These are phyloP conservation scores for Hybognathus amarus DNA, from an alignment of 2,797 vertebrate genomes.

Conservation along the genomic window DNA sequence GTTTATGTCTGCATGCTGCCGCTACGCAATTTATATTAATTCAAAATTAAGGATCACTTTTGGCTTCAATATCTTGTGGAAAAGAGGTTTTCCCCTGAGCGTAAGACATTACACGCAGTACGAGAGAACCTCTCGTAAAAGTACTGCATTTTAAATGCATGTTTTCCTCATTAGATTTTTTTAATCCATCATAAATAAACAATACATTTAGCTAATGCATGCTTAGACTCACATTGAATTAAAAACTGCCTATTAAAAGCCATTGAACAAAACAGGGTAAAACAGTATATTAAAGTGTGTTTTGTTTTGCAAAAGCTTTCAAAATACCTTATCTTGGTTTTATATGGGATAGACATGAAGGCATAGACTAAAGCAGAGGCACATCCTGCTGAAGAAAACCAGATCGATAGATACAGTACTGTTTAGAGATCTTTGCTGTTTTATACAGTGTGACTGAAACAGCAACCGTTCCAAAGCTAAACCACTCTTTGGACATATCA, in stretches of 20 bases:
- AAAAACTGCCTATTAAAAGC: background rate
- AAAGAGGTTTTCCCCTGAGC: no score
- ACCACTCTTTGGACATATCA: constrained; percentile 37
- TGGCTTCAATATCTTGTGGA: no score
- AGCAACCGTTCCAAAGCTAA: constrained; percentile 31
- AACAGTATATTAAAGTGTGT: background rate
- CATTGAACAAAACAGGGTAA: background rate
- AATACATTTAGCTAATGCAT: background rate
- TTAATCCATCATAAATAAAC: background rate
- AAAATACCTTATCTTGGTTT: background rate
- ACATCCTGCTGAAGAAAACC: constrained; percentile 18
- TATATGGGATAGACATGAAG: background rate
- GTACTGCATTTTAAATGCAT: background rate
- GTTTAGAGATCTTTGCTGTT: constrained; percentile 50
- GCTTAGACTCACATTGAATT: background rate
- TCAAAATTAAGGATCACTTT: no score
- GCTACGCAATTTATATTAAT: no score
- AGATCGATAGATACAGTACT: background rate
- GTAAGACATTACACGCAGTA: no score
- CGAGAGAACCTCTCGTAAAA: no score
- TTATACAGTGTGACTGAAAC: constrained; percentile 40
- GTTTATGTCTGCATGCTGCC: no score
- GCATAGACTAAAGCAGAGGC: background rate
- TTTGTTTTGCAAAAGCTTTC: background rate
- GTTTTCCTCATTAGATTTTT: background rate